Evolutionary conservation across 2,888 invertebrate genomes (phyloP).

Genomic region (Spicauda simplicius): DNA sequence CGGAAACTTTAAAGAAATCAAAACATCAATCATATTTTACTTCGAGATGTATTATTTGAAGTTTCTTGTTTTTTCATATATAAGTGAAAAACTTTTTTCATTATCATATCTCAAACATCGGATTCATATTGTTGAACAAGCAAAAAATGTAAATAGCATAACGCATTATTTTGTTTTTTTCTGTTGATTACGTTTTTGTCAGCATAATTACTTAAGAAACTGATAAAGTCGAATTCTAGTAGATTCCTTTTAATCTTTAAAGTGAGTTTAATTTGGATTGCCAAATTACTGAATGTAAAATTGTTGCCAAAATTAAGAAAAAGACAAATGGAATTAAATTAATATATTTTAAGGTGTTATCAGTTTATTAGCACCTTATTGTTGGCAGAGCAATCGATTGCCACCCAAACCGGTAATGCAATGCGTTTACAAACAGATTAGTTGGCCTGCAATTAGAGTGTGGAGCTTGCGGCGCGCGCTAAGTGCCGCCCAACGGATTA

Average conservation of each 20-base stretch:
- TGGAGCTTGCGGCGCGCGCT: slow-evolving; percentile 73
- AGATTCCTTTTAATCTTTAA: not conserved
- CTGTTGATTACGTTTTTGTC: not conserved
- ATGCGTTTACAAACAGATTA: slow-evolving; percentile 80
- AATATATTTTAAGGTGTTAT: slow-evolving; percentile 18
- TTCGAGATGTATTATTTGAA: slow-evolving; percentile 13
- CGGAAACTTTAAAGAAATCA: slow-evolving; percentile 15
- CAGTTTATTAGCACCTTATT: slow-evolving; percentile 34
- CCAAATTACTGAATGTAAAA: not conserved
- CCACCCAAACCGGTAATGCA: slow-evolving; percentile 52
- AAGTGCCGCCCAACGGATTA: slow-evolving; percentile 81
- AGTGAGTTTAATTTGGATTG: not conserved
- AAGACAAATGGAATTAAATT: not conserved
- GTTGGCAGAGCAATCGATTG: slow-evolving; percentile 35
- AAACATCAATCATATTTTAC: slow-evolving; percentile 31
- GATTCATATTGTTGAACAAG: not conserved
- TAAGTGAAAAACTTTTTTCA: slow-evolving; percentile 4
- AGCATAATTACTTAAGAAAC: not conserved
- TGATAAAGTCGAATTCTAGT: not conserved
- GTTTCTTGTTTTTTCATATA: slow-evolving; percentile 10
- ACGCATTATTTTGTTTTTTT: not conserved
- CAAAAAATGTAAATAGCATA: not conserved
- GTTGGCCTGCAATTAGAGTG: slow-evolving; percentile 77
- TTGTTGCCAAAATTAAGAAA: not conserved
- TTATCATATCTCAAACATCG: not conserved